Conservation (phyloP, 2,113 vertebrate genomes). For the Clarias batrachus region DNA sequence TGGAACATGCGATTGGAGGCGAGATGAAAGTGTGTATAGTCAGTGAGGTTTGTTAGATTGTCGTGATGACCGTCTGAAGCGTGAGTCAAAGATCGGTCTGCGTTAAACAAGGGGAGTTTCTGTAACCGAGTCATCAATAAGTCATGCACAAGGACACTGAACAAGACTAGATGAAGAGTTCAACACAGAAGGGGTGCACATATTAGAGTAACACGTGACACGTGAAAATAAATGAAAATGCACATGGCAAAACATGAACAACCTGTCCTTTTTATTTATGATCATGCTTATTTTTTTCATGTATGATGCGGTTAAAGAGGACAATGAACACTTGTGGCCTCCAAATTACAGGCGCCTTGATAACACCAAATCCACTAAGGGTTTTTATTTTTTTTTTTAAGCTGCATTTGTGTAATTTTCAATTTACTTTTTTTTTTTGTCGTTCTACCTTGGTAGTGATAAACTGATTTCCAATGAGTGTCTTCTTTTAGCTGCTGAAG, state of each 20-base stretch:
- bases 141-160: not conserved
- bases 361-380: not conserved
- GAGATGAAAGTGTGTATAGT: not conserved
- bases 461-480: not conserved
- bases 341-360: not conserved
- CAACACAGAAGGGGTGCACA: not conserved
- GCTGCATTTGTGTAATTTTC: not conserved
- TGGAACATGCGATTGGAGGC: not conserved
- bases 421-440: too few species aligned
- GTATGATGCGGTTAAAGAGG: not conserved
- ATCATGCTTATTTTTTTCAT: not conserved
- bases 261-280: not conserved
- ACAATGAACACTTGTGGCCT: not conserved
- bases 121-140: not conserved
- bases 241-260: not conserved
- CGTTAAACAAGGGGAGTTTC: not conserved
- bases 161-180: not conserved
- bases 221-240: not conserved
- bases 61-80: not conserved
- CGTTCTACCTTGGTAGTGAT: not conserved
- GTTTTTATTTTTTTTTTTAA: too few species aligned
- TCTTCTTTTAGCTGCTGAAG: slow-evolving; percentile 80
- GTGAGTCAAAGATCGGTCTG: not conserved
- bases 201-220: not conserved
- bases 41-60: not conserved